Evolutionary conservation across 2,797 vertebrate genomes (phyloP).

Genomic region (Poecile montanus): DNA sequence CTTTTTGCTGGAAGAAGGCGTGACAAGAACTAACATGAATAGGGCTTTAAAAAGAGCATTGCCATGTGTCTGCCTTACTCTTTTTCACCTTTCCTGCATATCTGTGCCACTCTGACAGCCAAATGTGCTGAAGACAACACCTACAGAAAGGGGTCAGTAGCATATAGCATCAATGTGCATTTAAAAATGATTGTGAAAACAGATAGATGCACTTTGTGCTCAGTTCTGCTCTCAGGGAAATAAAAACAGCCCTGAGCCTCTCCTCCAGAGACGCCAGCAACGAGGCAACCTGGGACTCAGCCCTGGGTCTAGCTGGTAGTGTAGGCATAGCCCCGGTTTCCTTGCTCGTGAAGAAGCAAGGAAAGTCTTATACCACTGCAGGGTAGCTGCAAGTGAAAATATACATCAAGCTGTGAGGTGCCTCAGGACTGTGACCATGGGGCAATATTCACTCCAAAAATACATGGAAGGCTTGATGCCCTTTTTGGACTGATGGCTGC

Average conservation of each 20-base stretch:
- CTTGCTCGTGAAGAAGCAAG: neutral
- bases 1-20: neutral
- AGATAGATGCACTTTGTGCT: neutral
- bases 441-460: neutral
- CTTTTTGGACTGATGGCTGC: neutral
- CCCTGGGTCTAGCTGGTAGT: neutral
- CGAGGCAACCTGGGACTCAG: neutral
- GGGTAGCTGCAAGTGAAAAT: neutral
- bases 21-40: neutral
- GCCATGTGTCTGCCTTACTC: neutral
- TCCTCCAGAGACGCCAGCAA: neutral
- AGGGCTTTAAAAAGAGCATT: neutral
- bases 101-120: neutral
- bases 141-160: neutral
- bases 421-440: neutral
- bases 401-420: neutral
- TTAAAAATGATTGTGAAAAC: neutral
- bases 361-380: neutral
- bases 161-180: neutral
- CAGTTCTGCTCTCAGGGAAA: neutral
- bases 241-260: neutral
- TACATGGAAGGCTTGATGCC: neutral
- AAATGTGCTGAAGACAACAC: neutral
- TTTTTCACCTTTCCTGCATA: neutral
- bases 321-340: neutral